Conservation (phyloP, 2,113 vertebrate genomes). For the Craseonycteris thonglongyai region DNA sequence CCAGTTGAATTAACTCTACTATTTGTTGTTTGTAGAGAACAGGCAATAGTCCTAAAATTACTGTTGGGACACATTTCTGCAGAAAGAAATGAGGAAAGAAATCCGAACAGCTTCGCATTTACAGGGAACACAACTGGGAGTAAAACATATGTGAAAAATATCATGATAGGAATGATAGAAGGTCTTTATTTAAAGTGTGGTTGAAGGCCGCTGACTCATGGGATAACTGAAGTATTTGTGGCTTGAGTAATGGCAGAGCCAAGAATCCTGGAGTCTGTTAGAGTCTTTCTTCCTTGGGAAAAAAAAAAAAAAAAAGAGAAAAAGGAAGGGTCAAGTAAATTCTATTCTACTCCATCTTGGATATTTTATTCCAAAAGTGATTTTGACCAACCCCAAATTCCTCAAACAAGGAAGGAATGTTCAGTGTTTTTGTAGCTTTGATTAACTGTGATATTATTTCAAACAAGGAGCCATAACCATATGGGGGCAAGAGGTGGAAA, state of each 20-base stretch:
- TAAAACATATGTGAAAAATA: slow-evolving; percentile 68
- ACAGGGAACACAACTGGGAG: slow-evolving; percentile 28
- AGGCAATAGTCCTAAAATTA: not conserved
- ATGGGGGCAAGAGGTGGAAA: not conserved
- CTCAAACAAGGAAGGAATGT: slow-evolving; percentile 14
- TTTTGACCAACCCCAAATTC: not conserved
- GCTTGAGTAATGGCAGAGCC: slow-evolving; percentile 70
- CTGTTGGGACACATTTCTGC: not conserved
- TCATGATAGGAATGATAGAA: slow-evolving; percentile 56
- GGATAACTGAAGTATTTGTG: slow-evolving; percentile 77
- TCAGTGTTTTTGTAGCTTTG: slow-evolving; percentile 40
- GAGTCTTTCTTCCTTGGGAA: slow-evolving; percentile 50
- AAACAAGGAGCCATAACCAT: not conserved
- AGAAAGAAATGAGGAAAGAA: slow-evolving; percentile 17
- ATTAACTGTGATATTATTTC: slow-evolving; percentile 2
- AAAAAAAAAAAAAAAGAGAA: not conserved
- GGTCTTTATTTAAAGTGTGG: slow-evolving; percentile 73
- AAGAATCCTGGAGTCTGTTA: slow-evolving; percentile 58
- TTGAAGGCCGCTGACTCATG: slow-evolving; percentile 78
- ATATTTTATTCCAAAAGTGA: slow-evolving; percentile 50
- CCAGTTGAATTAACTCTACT: not conserved
- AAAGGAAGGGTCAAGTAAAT: not conserved
- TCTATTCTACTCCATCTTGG: not conserved
- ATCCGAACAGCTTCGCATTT: slow-evolving; percentile 31
- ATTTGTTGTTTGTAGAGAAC: not conserved